Conservation (phyloP, 2,888 invertebrate species). For the Luffia ferchaultella region DNA sequence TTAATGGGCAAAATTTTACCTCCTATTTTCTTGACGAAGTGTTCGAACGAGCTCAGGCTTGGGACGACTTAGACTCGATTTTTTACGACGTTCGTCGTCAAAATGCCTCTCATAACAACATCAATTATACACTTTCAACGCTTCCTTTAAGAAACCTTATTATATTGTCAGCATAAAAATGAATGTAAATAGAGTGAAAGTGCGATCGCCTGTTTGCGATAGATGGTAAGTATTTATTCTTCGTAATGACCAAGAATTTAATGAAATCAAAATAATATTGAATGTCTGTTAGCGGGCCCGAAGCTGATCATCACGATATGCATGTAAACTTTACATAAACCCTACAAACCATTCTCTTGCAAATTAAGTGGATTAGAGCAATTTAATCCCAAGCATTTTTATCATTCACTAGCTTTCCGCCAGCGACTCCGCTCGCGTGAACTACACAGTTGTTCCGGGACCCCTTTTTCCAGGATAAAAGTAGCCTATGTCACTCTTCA, state of each 20-base stretch:
- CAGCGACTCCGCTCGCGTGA: too few relatives aligned
- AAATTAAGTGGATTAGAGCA: too few relatives aligned
- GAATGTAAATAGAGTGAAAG: neutral
- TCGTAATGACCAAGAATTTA: neutral
- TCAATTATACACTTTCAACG: neutral
- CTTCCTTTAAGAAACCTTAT: neutral
- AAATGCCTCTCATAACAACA: neutral
- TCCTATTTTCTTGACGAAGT: neutral
- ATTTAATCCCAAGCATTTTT: too few relatives aligned
- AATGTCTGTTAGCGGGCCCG: too few relatives aligned
- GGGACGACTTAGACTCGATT: neutral
- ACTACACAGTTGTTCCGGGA: too few relatives aligned
- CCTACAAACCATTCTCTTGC: too few relatives aligned
- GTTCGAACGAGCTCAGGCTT: neutral
- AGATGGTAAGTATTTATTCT: neutral
- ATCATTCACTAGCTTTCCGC: too few relatives aligned
- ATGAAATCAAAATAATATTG: neutral
- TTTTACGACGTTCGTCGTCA: neutral
- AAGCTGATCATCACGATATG: too few relatives aligned
- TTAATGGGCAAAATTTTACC: neutral
- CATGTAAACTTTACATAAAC: too few relatives aligned
- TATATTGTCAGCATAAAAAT: too few relatives aligned
- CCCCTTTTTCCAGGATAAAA: too few relatives aligned
- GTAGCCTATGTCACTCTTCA: too few relatives aligned
- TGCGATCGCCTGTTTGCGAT: neutral